Conservation (phyloP, 1,140 invertebrate species). For the Zeugodacus cucurbitae region DNA sequence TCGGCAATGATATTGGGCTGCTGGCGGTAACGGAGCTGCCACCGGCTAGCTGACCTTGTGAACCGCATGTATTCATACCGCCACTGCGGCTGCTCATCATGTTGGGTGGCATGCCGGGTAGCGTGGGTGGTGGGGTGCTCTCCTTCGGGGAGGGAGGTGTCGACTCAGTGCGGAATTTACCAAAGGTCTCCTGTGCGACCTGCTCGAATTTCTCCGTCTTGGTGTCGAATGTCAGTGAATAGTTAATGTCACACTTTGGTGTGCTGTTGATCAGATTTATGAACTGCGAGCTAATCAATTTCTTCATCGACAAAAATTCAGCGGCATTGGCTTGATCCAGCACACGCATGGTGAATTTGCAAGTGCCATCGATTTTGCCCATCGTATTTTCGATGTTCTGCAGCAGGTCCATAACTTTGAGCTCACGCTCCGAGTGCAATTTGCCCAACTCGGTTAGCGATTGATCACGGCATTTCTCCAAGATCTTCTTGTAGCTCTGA, state of each 20-base stretch:
- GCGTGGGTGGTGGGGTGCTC: conserved; percentile 49
- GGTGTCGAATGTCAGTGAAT: conserved; percentile 84
- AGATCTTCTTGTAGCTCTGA: conserved; percentile 81
- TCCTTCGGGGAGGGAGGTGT: conserved; percentile 54
- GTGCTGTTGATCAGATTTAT: conserved; percentile 81
- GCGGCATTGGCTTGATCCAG: conserved; percentile 83
- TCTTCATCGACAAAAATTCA: conserved; percentile 84
- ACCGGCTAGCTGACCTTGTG: conserved; percentile 43
- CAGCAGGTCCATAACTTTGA: conserved; percentile 88
- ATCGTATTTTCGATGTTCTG: conserved; percentile 82
- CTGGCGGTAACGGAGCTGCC: conserved; percentile 68
- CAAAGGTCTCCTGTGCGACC: conserved; percentile 76
- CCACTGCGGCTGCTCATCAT: conserved; percentile 44
- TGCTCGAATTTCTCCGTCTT: conserved; percentile 83
- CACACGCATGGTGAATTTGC: conserved; percentile 82
- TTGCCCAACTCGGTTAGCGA: conserved; percentile 80
- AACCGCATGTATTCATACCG: conserved; percentile 41
- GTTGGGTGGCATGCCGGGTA: conserved; percentile 50
- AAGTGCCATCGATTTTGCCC: conserved; percentile 86
- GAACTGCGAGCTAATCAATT: conserved; percentile 80
- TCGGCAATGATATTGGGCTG: conserved; percentile 75
- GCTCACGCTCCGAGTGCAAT: conserved; percentile 84
- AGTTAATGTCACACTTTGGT: conserved; percentile 81
- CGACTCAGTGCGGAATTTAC: conserved; percentile 75
- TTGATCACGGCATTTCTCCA: conserved; percentile 83